Evolutionary conservation across 1,140 invertebrate species (phyloP).

Genomic region (Drosophila punjabiensis): DNA sequence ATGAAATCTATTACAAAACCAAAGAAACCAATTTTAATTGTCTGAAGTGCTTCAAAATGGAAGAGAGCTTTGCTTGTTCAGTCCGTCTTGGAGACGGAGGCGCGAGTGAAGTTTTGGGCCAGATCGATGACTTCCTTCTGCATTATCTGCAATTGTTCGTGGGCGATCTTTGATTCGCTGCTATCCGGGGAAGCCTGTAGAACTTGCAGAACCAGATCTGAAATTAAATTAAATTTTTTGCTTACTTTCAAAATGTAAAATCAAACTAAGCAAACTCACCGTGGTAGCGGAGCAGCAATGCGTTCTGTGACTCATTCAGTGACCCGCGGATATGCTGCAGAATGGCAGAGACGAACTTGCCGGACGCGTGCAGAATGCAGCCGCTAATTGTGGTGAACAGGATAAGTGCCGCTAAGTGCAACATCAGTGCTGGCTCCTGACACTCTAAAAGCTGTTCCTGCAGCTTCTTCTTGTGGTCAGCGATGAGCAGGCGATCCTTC

Average conservation of each 20-base stretch:
- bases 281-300: constrained; percentile 90
- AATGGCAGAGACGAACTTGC: constrained; percentile 94
- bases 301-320: constrained; percentile 88
- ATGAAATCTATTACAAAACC: constrained; percentile 42
- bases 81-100: constrained; percentile 74
- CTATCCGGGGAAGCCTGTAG: constrained; percentile 85
- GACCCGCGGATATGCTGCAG: constrained; percentile 90
- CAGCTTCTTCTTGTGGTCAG: constrained; percentile 93
- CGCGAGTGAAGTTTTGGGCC: constrained; percentile 86
- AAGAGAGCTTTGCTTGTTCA: constrained; percentile 25
- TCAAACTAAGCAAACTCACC: constrained; percentile 86
- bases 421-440: constrained; percentile 92
- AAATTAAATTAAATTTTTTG: not conserved
- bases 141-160: constrained; percentile 82
- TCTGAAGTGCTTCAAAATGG: not conserved
- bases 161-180: constrained; percentile 84
- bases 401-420: constrained; percentile 93
- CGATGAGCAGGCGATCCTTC: constrained; percentile 92
- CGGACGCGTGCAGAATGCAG: constrained; percentile 95
- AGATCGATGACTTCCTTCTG: constrained; percentile 86
- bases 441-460: constrained; percentile 91
- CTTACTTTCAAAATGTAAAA: too few species aligned
- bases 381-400: constrained; percentile 93
- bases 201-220: constrained; percentile 89
- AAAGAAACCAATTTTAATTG: constrained; percentile 46